Base-by-base conservation (phyloP, 37 sponge, comb jelly and placozoan genomes). In the Geodia barretti region DNA sequence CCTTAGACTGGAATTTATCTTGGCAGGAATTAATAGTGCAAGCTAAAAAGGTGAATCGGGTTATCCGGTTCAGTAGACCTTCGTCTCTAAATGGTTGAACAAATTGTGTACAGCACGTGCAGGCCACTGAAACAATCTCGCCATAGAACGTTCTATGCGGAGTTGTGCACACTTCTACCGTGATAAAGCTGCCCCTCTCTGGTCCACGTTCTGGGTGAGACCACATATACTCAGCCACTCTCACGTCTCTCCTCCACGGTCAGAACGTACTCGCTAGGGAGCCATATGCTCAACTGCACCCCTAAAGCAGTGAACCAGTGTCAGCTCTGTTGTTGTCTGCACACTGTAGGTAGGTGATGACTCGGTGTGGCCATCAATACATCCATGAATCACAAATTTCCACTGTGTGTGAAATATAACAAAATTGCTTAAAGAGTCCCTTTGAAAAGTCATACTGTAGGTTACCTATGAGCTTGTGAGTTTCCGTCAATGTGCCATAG, bases 141-240 rank as follows among this genome's bases (percentile, higher is more conserved):
- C 91, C 91, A 90, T 21, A 90, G n/a, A 42, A 25, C 90, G 47
- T 78, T 89, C 90, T 35, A 89, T 84, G 20, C 80, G 84, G 84
- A 79, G 60, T 85, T 90, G 34, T 90, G 90, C 7, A 85, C 86
- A 36, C 85, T 84, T 9, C 76, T 24, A 9, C 91, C 70, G 72
- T 64, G 21, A 90, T 90, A 38, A 86, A 59, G 71, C 91, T 90
- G 25, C 79, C 83, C 21, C 69, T 69, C 4, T 68, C 33, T 32
- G 68, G 26, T n/a, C 87, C 87, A 60, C 87, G 74, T 34, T 63
- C 41, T 21, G 85, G 88, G 33, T 80, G 82, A 17, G 54, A n/a
- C 60, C 84, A 60, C 90, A 90, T 90, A 70, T 63, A 90, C 7
- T 47, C 37, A 11, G 84, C 72, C 1, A 90, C 85, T 17, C 54